These are phyloP conservation scores for Carassius auratus DNA, from an alignment of 2,113 vertebrate species.

Conservation along the genomic window DNA sequence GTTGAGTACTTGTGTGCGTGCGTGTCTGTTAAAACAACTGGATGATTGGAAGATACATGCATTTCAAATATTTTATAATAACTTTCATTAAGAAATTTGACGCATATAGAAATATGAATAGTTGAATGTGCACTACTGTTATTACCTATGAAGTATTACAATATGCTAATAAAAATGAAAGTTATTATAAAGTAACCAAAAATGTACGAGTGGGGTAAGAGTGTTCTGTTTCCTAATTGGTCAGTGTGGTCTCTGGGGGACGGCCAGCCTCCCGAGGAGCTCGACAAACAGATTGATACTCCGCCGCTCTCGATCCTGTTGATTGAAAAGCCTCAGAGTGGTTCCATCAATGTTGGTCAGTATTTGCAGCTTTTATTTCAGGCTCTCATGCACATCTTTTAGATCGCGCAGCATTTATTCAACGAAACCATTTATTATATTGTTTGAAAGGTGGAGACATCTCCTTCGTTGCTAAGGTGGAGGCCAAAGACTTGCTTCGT, in stretches of 20 bases:
- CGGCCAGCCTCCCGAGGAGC: conserved; percentile 81
- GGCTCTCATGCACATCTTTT: not conserved
- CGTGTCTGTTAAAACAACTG: conserved; percentile 32
- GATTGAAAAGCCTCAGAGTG: conserved; percentile 85
- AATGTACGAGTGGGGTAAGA: conserved; percentile 14
- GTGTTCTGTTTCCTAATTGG: conserved; percentile 56
- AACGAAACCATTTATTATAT: not conserved
- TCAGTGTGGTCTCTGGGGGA: conserved; percentile 92
- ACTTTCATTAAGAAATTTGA: conserved; percentile 14
- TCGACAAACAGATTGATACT: conserved; percentile 82
- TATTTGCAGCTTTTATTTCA: conserved; percentile 43
- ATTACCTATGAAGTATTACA: not conserved
- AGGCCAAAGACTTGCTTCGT: conserved; percentile 94
- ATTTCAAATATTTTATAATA: conserved; percentile 15
- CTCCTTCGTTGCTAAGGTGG: conserved; percentile 92
- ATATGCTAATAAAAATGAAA: not conserved
- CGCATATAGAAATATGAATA: not conserved
- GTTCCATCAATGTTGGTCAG: conserved; percentile 89
- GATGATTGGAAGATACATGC: not conserved
- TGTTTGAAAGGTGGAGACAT: conserved; percentile 85
- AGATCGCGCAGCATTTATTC: not conserved
- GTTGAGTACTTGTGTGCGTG: conserved; percentile 12
- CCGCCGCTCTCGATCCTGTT: conserved; percentile 85
- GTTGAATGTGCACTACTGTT: not conserved
- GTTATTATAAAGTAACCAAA: conserved; percentile 5